These are phyloP conservation scores for Philopotamus ludificatus DNA, from an alignment of 1,140 invertebrate genomes.

Conservation along the genomic window DNA sequence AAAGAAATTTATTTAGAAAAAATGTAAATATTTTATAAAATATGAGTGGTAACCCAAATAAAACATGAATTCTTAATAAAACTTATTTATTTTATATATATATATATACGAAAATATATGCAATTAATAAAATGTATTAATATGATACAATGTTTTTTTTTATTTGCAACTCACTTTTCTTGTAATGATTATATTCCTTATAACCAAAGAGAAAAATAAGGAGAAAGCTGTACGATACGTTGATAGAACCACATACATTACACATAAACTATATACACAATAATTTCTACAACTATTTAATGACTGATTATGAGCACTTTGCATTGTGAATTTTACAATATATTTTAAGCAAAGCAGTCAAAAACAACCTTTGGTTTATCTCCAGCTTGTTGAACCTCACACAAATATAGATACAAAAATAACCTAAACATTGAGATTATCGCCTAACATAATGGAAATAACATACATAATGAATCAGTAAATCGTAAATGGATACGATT, in stretches of 20 bases:
- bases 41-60: too few relatives aligned
- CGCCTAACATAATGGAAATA: conserved; percentile 15
- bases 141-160: too few relatives aligned
- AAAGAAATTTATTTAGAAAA: too few relatives aligned
- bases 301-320: conserved; percentile 42
- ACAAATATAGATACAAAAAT: conserved; percentile 9
- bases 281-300: conserved; percentile 28
- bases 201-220: conserved; percentile 9
- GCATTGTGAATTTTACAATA: conserved; percentile 36
- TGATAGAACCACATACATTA: conserved; percentile 4
- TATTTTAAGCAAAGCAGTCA: conserved; percentile 49
- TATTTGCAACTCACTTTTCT: too few relatives aligned
- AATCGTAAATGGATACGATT: too few relatives aligned
- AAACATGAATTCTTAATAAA: too few relatives aligned
- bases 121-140: too few relatives aligned
- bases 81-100: too few relatives aligned
- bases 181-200: conserved; percentile 10
- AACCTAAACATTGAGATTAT: not conserved
- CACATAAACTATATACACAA: not conserved
- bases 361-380: conserved; percentile 57
- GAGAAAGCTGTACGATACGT: conserved; percentile 6
- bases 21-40: too few relatives aligned
- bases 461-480: too few relatives aligned
- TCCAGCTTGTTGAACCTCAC: conserved; percentile 52
- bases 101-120: too few relatives aligned